Evolutionary conservation across 2,797 vertebrate species (phyloP).

Genomic region (Rousettus madagascariensis): DNA sequence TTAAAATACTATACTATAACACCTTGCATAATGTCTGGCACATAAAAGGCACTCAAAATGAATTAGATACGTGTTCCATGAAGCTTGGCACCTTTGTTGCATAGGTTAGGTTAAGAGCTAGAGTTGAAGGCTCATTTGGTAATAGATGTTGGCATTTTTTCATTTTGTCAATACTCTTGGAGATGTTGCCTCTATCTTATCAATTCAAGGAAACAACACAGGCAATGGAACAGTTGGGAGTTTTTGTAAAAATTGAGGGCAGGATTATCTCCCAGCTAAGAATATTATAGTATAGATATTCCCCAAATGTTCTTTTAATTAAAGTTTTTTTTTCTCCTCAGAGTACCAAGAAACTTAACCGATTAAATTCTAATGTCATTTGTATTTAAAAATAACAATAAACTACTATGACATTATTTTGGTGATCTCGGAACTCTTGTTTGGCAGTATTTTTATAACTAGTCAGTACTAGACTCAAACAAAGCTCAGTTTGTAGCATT

Average conservation of each 20-base stretch:
- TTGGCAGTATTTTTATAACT: not conserved
- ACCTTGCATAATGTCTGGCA: not conserved
- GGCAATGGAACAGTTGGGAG: not conserved
- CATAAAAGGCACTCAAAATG: not conserved
- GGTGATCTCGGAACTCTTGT: not conserved
- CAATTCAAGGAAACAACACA: not conserved
- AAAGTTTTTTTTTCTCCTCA: not conserved
- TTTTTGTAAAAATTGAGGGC: not conserved
- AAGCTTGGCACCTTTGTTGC: not conserved
- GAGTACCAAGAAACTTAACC: not conserved
- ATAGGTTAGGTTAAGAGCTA: not conserved
- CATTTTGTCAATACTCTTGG: not conserved
- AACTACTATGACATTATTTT: not conserved
- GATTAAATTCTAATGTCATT: not conserved
- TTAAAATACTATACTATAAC: not conserved
- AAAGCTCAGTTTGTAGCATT: constrained; percentile 2
- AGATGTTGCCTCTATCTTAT: not conserved
- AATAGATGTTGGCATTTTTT: not conserved
- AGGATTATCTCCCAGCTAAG: not conserved
- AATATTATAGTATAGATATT: not conserved
- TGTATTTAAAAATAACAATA: not conserved
- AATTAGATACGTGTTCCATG: not conserved
- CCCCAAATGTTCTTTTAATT: not conserved
- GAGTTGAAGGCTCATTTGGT: not conserved
- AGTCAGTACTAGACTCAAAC: not conserved